These are phyloP conservation scores for Excalfactoria chinensis DNA, from an alignment of 2,113 vertebrate species.

Conservation along the genomic window DNA sequence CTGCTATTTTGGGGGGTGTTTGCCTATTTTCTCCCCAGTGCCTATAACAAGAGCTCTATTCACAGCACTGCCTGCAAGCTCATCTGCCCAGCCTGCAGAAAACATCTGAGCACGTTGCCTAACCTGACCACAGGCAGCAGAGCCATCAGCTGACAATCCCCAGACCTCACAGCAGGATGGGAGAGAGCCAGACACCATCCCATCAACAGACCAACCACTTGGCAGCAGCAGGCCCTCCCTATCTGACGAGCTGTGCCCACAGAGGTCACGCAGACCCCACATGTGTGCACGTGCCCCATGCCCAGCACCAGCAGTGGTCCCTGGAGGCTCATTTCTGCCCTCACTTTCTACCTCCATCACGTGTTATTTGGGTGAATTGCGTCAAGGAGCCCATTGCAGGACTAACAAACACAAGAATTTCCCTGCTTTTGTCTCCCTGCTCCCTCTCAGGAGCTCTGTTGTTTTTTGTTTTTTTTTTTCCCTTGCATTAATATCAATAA, in stretches of 20 bases:
- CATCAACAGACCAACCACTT: background rate
- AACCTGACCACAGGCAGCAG: conserved; percentile 37
- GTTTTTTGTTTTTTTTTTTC: background rate
- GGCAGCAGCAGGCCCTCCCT: background rate
- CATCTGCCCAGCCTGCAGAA: background rate
- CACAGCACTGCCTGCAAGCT: background rate
- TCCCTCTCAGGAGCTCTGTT: background rate
- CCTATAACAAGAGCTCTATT: conserved; percentile 17
- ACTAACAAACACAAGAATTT: background rate
- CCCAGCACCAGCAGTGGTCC: background rate
- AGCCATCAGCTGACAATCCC: conserved; percentile 50
- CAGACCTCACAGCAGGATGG: background rate
- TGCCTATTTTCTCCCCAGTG: background rate
- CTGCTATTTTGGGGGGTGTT: background rate
- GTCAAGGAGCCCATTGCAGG: background rate
- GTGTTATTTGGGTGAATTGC: background rate
- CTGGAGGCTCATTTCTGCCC: background rate
- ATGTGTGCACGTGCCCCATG: fast-evolving
- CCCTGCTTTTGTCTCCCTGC: background rate
- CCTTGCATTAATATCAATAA: background rate
- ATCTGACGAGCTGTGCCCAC: background rate
- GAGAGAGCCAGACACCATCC: conserved; percentile 3
- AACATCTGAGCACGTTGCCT: background rate
- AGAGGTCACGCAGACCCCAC: background rate
- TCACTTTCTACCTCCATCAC: background rate